Evolutionary conservation across 2,113 vertebrate genomes (phyloP).

Genomic region (Thamnophis sirtalis): DNA sequence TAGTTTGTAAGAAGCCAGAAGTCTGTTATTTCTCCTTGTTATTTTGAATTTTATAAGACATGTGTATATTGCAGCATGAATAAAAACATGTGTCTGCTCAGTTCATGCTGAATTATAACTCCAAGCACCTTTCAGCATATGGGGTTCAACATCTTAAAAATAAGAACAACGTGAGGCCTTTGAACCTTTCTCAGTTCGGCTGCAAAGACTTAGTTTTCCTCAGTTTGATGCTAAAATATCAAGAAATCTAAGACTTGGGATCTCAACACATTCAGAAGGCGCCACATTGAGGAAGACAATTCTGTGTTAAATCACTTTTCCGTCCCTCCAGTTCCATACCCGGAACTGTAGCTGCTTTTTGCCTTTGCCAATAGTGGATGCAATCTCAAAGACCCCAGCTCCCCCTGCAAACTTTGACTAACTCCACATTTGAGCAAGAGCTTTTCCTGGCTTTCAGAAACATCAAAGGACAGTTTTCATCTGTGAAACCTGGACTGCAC

Average conservation of each 20-base stretch:
- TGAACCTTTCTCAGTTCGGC: not conserved
- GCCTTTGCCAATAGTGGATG: not conserved
- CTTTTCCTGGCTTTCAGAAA: not conserved
- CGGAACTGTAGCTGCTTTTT: not conserved
- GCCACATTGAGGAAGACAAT: not conserved
- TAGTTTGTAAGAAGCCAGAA: not conserved
- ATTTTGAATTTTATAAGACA: not conserved
- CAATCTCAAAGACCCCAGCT: not conserved
- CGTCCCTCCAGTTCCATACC: not conserved
- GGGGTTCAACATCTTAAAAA: not conserved
- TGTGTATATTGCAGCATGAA: not conserved
- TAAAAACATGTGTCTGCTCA: not conserved
- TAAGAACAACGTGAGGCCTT: not conserved
- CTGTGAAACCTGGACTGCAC: not conserved
- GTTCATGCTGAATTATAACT: not conserved
- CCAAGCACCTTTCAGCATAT: not conserved
- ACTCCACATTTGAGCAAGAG: not conserved
- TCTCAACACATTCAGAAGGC: not conserved
- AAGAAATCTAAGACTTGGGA: not conserved
- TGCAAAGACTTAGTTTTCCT: not conserved
- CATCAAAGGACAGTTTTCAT: not conserved
- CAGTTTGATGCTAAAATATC: not conserved
- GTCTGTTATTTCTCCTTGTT: not conserved
- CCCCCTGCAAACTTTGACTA: not conserved
- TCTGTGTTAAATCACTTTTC: not conserved